Conservation (phyloP, 1,140 invertebrate species). For the Pararge aegeria region DNA sequence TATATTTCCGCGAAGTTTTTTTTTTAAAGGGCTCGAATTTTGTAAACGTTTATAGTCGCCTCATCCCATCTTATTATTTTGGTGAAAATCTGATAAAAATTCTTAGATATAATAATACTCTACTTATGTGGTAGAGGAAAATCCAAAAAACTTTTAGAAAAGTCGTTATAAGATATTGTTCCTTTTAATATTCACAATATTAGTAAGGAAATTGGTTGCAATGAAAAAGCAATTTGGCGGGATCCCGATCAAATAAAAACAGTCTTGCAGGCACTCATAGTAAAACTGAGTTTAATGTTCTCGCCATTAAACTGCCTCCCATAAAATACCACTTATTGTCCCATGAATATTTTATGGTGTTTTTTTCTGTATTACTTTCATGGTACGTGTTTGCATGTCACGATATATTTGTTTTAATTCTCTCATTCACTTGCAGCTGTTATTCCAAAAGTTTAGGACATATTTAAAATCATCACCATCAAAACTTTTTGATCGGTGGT, state of each 20-base stretch:
- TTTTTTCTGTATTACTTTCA: constrained; percentile 33
- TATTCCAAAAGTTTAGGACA: no score
- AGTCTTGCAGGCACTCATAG: constrained; percentile 36
- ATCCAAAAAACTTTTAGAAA: no score
- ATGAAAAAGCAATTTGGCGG: constrained; percentile 60
- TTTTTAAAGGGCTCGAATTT: no score
- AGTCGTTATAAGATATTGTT: constrained; percentile 7
- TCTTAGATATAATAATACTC: no score
- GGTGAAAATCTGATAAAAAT: no score
- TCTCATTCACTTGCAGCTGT: no score
- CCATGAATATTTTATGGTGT: constrained; percentile 51
- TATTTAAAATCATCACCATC: no score
- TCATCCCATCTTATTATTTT: no score
- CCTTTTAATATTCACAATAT: constrained; percentile 49
- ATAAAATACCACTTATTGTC: constrained; percentile 54
- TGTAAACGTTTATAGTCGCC: no score
- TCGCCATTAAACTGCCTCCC: constrained; percentile 44
- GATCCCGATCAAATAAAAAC: constrained; percentile 41
- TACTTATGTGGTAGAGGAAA: no score
- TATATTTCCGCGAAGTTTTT: no score
- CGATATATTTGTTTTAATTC: background rate
- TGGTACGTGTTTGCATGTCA: constrained; percentile 12
- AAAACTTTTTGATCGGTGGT: no score
- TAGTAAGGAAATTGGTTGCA: constrained; percentile 45
- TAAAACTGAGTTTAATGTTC: constrained; percentile 54